Evolutionary conservation across 2,113 vertebrate genomes (phyloP).

Genomic region (Osmerus eperlanus): DNA sequence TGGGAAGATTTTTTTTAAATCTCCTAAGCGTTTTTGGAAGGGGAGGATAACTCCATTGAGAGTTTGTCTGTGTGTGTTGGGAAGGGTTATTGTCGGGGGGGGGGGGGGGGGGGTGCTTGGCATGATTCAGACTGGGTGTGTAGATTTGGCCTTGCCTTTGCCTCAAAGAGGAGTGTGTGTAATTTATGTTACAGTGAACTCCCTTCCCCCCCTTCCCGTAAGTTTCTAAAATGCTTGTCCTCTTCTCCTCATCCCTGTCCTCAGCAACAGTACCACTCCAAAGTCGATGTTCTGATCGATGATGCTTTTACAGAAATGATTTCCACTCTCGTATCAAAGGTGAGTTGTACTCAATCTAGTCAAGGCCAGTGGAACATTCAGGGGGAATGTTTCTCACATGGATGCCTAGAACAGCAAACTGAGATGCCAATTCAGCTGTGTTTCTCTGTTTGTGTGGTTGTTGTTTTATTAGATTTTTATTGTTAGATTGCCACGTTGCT

Average conservation of each 20-base stretch:
- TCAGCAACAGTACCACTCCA: conserved; percentile 98
- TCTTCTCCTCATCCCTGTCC: conserved; percentile 43
- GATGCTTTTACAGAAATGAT: conserved; percentile 91
- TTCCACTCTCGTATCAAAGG: conserved; percentile 90
- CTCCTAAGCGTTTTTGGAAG: background rate
- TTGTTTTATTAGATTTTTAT: no score
- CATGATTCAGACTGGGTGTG: conserved; percentile 24
- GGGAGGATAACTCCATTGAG: background rate
- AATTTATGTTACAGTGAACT: background rate
- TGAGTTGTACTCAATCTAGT: conserved; percentile 54
- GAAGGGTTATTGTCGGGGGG: background rate
- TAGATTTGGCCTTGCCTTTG: conserved; percentile 34
- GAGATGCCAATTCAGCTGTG: background rate
- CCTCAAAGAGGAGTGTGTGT: conserved; percentile 1
- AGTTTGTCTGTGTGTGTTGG: conserved; percentile 17
- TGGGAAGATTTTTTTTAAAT: conserved; percentile 77
- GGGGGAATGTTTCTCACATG: background rate
- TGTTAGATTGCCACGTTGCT: no score
- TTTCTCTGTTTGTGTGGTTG: no score
- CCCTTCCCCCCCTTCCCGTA: background rate
- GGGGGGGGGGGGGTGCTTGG: background rate
- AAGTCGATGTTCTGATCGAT: conserved; percentile 95
- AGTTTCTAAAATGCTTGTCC: conserved; percentile 15
- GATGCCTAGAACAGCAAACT: background rate
- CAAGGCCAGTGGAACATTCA: background rate